phyloP scores from a whole-genome alignment of 2,797 vertebrate species.

The Cottoperca gobio region DNA sequence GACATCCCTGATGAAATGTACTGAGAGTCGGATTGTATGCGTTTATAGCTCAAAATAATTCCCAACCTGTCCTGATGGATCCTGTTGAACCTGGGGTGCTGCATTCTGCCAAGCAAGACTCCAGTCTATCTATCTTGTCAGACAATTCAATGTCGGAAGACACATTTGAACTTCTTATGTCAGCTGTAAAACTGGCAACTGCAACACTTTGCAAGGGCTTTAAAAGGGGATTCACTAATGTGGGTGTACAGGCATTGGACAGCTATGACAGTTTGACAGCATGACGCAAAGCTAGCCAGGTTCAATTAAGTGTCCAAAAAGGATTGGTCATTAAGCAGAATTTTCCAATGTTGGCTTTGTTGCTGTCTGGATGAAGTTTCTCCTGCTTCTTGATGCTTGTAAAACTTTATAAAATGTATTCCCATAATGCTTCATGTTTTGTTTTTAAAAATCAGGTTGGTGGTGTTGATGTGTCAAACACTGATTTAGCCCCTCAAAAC shows the following conservation, averaged over 20 bases:
- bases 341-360: not conserved
- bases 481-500: not conserved
- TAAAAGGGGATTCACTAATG: not conserved
- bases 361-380: not conserved
- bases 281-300: not conserved
- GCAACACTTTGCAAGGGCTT: slow-evolving; percentile 20
- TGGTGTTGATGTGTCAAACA: too few species aligned
- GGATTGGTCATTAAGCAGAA: not conserved
- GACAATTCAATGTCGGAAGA: slow-evolving; percentile 17
- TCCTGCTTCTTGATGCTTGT: not conserved
- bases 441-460: not conserved
- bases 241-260: not conserved
- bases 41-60: not conserved
- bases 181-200: slow-evolving; percentile 15
- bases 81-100: not conserved
- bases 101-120: not conserved
- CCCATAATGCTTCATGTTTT: not conserved
- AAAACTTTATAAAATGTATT: too few species aligned
- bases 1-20: not conserved
- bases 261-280: not conserved
- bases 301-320: not conserved
- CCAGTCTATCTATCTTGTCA: not conserved
- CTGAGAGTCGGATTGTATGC: not conserved
- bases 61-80: not conserved
- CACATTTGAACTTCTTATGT: slow-evolving; percentile 11